Evolutionary conservation across 1,140 invertebrate genomes (phyloP).

Genomic region (Anastrepha obliqua): DNA sequence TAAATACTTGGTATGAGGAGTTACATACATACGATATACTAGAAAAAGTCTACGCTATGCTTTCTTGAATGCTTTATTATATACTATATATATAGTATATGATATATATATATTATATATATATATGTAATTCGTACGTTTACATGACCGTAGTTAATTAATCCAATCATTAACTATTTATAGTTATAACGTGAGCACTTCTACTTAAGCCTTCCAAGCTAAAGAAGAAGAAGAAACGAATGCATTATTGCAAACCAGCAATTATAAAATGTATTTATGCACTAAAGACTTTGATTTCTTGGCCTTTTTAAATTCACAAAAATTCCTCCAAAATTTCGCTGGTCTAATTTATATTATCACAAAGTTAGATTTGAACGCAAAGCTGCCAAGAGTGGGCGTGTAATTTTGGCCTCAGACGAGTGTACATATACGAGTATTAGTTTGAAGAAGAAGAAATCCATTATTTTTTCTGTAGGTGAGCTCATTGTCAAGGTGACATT

Average conservation of each 20-base stretch:
- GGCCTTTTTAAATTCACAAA: too few relatives aligned
- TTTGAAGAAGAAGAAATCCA: too few relatives aligned
- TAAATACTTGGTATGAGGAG: conserved; percentile 35
- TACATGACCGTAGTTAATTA: neutral
- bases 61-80: neutral
- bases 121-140: neutral
- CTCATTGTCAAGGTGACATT: too few relatives aligned
- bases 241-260: too few relatives aligned
- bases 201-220: too few relatives aligned
- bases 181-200: too few relatives aligned
- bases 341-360: conserved; percentile 17
- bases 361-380: neutral
- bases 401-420: neutral
- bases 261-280: too few relatives aligned
- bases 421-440: too few relatives aligned
- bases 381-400: neutral
- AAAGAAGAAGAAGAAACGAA: too few relatives aligned
- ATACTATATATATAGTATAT: neutral
- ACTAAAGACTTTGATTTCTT: too few relatives aligned
- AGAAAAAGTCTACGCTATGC: conserved; percentile 9
- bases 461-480: too few relatives aligned
- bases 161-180: too few relatives aligned
- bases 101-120: neutral
- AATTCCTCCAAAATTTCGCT: neutral
- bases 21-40: neutral